Evolutionary conservation across 2,888 invertebrate species (phyloP), one percentile per base, ranked within the genome.

Genomic region (Empis stercorea): DNA sequence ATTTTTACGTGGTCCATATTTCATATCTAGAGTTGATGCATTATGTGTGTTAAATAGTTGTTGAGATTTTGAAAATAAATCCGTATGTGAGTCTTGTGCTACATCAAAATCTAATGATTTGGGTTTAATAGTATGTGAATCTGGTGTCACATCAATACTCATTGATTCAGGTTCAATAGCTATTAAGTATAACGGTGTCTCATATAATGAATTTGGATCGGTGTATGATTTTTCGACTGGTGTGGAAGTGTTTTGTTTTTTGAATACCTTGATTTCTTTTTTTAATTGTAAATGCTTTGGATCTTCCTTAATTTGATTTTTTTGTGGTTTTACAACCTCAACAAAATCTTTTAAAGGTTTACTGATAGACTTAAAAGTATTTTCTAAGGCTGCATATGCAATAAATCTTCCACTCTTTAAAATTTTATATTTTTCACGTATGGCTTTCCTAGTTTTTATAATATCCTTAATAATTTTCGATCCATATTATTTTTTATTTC

Each of bases 401-500:
- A 6, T 11, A 13, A 17, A 10, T 10, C 3, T 17, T 10, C 14
- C 10, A 17, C 17, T n/a, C n/a, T 38, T 17, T 17, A 38, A 13
- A 17, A 11, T 10, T 38, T 38, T 4, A 38, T n/a, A 38, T 17
- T 38, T 38, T 10, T 13, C 11, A 20, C 30, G 17, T 39, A 47
- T 30, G 30, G 10, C n/a, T 17, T 43, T 47, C 17, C 43, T 14
- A 15, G 39, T 38, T 43, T 47, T 43, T 37, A 47, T 39, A n/a
- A 44, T 15, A n/a, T 44, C 20, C 39, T 43, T 43, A 10, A 47
- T 37, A 43, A 13, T 32, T 43, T 6, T 30, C 30, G 16, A 30
- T 48, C 23, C 43, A 44, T 47, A 17, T 15, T 15, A 4, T 20
- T 32, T 13, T 36, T 9, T 9, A 11, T 11, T 43, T 9, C 4